phyloP scores from a whole-genome alignment of 2,797 vertebrate species.

The Ataeniobius toweri region DNA sequence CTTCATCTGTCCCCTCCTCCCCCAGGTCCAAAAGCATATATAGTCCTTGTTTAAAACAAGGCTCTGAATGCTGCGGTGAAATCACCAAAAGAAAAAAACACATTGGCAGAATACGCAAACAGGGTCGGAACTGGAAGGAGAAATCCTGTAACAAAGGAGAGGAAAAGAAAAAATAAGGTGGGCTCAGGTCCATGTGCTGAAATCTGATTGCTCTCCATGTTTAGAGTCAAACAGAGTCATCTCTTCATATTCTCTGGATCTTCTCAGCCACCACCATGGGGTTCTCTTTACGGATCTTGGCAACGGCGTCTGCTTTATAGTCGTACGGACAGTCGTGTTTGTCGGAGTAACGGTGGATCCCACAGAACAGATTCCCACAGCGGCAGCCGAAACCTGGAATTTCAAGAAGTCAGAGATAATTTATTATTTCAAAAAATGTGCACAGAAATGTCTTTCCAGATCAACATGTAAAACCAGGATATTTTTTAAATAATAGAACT shows the following conservation, averaged over 20 bases:
- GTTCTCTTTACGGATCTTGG: slow-evolving; percentile 91
- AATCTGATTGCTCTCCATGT: slow-evolving; percentile 34
- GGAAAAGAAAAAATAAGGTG: slow-evolving; percentile 57
- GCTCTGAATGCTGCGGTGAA: slow-evolving; percentile 30
- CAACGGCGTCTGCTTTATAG: slow-evolving; percentile 88
- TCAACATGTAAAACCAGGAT: not conserved
- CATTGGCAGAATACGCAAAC: slow-evolving; percentile 49
- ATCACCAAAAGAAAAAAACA: slow-evolving; percentile 29
- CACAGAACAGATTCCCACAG: slow-evolving; percentile 90
- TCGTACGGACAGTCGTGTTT: slow-evolving; percentile 90
- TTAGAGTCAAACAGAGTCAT: slow-evolving; percentile 44
- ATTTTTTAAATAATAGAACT: too few species aligned
- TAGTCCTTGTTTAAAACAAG: slow-evolving; percentile 23
- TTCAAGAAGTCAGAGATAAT: not conserved
- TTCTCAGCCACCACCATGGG: slow-evolving; percentile 88
- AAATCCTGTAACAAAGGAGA: slow-evolving; percentile 35
- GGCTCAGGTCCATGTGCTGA: slow-evolving; percentile 58
- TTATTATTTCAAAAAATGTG: not conserved
- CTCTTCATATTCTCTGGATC: slow-evolving; percentile 91
- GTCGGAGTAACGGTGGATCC: slow-evolving; percentile 89
- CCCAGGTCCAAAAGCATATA: not conserved
- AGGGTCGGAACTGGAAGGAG: slow-evolving; percentile 60
- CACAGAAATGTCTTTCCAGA: not conserved
- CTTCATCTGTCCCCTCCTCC: slow-evolving; percentile 2
- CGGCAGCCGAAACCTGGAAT: slow-evolving; percentile 87